Evolutionary conservation across 2,797 vertebrate species (phyloP).

Genomic region (Falco rusticolus): DNA sequence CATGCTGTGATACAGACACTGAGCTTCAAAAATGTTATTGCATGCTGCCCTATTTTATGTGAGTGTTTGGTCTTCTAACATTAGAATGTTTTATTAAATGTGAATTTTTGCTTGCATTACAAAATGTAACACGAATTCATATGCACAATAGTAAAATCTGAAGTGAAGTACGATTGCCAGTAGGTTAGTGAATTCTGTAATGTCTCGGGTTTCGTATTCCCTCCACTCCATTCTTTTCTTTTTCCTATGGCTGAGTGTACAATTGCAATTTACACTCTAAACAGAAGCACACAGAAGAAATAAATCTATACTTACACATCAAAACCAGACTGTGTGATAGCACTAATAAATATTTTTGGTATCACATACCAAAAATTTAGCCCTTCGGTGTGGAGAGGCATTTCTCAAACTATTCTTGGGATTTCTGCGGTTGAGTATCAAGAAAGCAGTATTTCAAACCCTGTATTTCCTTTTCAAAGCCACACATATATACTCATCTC

Average conservation of each 20-base stretch:
- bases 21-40: neutral
- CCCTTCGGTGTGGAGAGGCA: neutral
- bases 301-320: neutral
- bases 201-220: neutral
- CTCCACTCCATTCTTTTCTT: neutral
- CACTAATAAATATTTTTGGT: neutral
- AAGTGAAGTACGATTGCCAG: neutral
- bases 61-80: neutral
- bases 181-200: neutral
- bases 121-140: neutral
- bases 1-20: neutral
- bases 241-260: neutral
- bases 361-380: neutral
- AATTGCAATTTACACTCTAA: conserved; percentile 41
- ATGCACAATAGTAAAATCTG: neutral
- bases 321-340: neutral
- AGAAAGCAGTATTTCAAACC: neutral
- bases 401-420: neutral
- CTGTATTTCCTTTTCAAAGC: neutral
- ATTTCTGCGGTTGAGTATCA: neutral
- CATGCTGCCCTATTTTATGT: neutral
- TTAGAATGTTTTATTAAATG: neutral
- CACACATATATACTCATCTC: neutral
- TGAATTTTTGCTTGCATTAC: neutral
- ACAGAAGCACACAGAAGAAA: conserved; percentile 44